Evolutionary conservation across 2,113 vertebrate species (phyloP), one percentile per base, ranked within the genome.

Genomic region (Callipepla squamata): DNA sequence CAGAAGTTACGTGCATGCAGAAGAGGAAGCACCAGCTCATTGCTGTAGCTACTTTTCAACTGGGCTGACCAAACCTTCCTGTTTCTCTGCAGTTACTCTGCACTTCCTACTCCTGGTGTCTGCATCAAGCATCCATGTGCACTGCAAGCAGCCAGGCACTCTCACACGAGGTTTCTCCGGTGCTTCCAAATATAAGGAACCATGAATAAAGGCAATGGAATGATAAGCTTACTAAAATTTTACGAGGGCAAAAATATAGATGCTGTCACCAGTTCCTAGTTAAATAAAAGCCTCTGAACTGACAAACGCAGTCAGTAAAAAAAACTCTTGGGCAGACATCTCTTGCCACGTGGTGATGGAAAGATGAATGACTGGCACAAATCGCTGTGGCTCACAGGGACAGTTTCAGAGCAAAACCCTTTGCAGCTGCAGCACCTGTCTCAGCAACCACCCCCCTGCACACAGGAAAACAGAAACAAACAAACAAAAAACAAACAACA

Each of bases 1-100:
- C 53, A 79, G 53, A 50, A 32, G 28, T 23, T 2, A 4, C 7
- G 3, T 1, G 28, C 44, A 21, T 3, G 3, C 3, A 0, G 30
- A 73, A 47, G 47, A 87, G 44, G 55, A 67, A 76, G 40, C 7
- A n/a, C 70, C 67, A 16, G 21, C 58, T 59, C 3, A 1, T 28
- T 82, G 72, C 59, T 77, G 59, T 22, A 89, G 61, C n/a, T 78
- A 12, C 70, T 55, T 92, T 79, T 65, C 70, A 85, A 36, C 1
- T 9, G 58, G 48, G 70, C 21, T 68, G 40, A 87, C 55, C 44
- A 70, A 90, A 77, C 36, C 28, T 66, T 87, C 59, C 73, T 47
- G 16, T 55, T 74, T 55, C 51, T 92, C 80, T 30, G 19, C 1
- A 2, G 14, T 74, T 14, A 32, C 44, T 61, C 45, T 21, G 3